Percentiles rank a stretch among this genome's conserved stretches.
phyloP scores from a whole-genome alignment of 2,888 invertebrate species.

The Eupithecia exiguata region DNA sequence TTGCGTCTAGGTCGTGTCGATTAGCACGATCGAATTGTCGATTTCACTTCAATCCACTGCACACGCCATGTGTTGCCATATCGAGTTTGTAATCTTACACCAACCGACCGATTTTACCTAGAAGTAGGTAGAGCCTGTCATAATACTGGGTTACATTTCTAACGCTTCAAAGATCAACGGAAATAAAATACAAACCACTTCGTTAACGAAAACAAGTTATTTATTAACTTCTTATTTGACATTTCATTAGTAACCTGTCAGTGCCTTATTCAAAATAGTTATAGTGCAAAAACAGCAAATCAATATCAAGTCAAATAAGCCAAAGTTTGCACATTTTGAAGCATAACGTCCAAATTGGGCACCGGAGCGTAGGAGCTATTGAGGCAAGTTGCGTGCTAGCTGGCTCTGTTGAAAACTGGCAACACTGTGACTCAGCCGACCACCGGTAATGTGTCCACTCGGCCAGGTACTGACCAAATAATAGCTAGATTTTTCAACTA shows the following conservation, averaged over 20 bases:
- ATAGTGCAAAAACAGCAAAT: not conserved
- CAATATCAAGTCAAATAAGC: slow-evolving; percentile 18
- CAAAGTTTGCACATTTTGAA: slow-evolving; percentile 58
- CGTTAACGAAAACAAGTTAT: not conserved
- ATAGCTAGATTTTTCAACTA: slow-evolving; percentile 36
- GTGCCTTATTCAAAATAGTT: not conserved
- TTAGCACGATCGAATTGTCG: slow-evolving; percentile 68
- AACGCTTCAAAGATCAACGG: slow-evolving; percentile 14
- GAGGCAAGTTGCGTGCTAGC: slow-evolving; percentile 76
- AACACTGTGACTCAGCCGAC: slow-evolving; percentile 66
- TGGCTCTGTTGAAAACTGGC: slow-evolving; percentile 65
- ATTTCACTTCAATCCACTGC: slow-evolving; percentile 69
- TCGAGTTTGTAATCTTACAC: slow-evolving; percentile 72
- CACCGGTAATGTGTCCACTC: slow-evolving; percentile 65
- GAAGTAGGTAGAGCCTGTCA: slow-evolving; percentile 45
- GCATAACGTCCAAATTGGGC: slow-evolving; percentile 69
- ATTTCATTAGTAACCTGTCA: not conserved
- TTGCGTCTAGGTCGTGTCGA: slow-evolving; percentile 59
- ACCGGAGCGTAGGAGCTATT: slow-evolving; percentile 71
- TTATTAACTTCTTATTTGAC: not conserved
- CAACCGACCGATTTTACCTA: slow-evolving; percentile 60
- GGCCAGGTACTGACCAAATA: slow-evolving; percentile 42
- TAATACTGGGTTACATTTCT: slow-evolving; percentile 33
- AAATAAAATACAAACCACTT: not conserved
- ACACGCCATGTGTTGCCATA: slow-evolving; percentile 68